Evolutionary conservation across 2,113 vertebrate genomes (phyloP), one percentile per base, ranked within the genome.

Genomic region (Diadophis punctatus): DNA sequence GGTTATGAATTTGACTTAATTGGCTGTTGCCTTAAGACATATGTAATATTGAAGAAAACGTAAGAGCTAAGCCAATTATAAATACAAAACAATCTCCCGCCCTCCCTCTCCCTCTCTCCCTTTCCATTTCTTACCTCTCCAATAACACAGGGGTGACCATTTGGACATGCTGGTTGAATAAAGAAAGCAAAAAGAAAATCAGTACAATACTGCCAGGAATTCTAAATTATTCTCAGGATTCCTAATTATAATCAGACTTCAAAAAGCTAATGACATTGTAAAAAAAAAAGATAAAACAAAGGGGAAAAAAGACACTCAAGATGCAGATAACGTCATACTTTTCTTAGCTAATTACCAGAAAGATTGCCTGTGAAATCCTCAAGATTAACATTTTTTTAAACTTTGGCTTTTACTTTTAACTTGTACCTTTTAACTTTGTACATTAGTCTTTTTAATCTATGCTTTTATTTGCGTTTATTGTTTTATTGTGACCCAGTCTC

Each of bases 61-160:
- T 85, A 91, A 74, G 3, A 12, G 93, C 25, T 51, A 85, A 91
- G 74, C 4, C 90, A 90, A 93, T 53, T 1, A 53, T n/a, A 20
- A 22, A 49, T 48, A 92, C 87, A 22, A 91, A 87, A 68, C 16
- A 39, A 43, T 16, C 12, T 68, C 10, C 4, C 60, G 1, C 58
- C 30, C 27, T 30, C 58, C 53, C 53, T 58, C 56, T 8, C 16
- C 16, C 5, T 34, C 14, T 18, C 68, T 14, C 10, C 14, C 12
- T 16, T 4, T 80, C 68, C 63, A 34, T 68, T 68, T 68, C 97
- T 98, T 97, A 99, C 99, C 98, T 99, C 98, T 94, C 99, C 99
- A 80, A 99, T 97, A 25, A 97, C 93, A 91, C 98, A 99, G 0
- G 96, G 98, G 93, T 99, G 99, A 85, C 98, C 98, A 2, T 98